Conservation (phyloP, 2,113 vertebrate genomes). For the Origma solitaria region DNA sequence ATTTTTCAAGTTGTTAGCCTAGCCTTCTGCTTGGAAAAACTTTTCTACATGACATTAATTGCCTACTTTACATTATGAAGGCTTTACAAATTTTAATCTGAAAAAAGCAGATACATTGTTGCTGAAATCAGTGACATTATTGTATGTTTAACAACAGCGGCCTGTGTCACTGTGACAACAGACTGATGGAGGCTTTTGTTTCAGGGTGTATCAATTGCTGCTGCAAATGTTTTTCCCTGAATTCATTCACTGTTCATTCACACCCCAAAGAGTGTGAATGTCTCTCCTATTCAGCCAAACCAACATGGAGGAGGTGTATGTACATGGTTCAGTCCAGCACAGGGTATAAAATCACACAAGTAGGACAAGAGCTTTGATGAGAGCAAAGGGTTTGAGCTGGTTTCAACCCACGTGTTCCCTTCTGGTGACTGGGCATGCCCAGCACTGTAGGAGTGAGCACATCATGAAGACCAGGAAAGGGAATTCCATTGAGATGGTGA, state of each 20-base stretch:
- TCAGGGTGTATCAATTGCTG: not conserved
- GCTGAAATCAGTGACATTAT: not conserved
- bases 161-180: not conserved
- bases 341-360: not conserved
- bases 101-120: not conserved
- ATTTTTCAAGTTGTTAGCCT: not conserved
- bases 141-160: not conserved
- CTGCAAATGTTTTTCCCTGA: not conserved
- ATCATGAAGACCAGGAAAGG: not conserved
- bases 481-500: not conserved
- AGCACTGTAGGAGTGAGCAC: not conserved
- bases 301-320: no score
- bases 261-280: not conserved
- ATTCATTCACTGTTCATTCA: not conserved
- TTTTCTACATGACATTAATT: not conserved
- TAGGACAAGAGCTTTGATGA: not conserved
- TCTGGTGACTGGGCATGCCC: rapidly evolving
- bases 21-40: not conserved
- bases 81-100: not conserved
- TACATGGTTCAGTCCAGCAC: rapidly evolving
- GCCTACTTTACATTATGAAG: rapidly evolving
- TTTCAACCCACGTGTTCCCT: not conserved
- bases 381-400: not conserved
- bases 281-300: not conserved
- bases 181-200: not conserved